phyloP scores from a whole-genome alignment of 2,797 vertebrate genomes.

The Tapera naevia region DNA sequence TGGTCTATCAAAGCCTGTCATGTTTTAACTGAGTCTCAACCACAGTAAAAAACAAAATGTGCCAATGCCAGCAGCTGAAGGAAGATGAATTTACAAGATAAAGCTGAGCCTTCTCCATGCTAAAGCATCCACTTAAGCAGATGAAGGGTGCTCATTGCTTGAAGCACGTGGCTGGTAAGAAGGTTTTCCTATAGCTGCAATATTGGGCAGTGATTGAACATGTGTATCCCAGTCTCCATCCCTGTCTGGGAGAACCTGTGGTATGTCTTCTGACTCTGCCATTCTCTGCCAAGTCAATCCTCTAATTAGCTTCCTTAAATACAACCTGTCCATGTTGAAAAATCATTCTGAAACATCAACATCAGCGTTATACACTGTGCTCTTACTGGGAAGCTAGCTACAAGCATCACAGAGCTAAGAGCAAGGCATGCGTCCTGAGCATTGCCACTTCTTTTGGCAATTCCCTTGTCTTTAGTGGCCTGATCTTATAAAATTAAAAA shows the following conservation, averaged over 20 bases:
- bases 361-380: not conserved
- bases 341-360: constrained; percentile 19
- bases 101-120: not conserved
- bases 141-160: constrained; percentile 4
- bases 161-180: not conserved
- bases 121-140: constrained; percentile 31
- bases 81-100: constrained; percentile 56
- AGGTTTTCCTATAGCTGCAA: not conserved
- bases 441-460: not conserved
- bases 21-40: constrained; percentile 51
- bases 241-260: not conserved
- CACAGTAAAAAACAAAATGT: constrained; percentile 43
- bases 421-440: not conserved
- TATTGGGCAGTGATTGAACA: constrained; percentile 45
- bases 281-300: constrained; percentile 21
- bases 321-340: constrained; percentile 3
- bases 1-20: constrained; percentile 57
- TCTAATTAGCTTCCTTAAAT: constrained; percentile 58
- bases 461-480: not conserved
- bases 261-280: constrained; percentile 29
- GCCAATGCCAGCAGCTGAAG: constrained; percentile 18
- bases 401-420: not conserved
- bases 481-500: not conserved
- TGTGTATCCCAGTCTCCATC: not conserved
- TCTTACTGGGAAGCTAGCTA: not conserved